Percentiles rank a stretch among this genome's conserved stretches.
phyloP scores from a whole-genome alignment of 2,888 invertebrate genomes.

The Hemicrepidius hirtus region DNA sequence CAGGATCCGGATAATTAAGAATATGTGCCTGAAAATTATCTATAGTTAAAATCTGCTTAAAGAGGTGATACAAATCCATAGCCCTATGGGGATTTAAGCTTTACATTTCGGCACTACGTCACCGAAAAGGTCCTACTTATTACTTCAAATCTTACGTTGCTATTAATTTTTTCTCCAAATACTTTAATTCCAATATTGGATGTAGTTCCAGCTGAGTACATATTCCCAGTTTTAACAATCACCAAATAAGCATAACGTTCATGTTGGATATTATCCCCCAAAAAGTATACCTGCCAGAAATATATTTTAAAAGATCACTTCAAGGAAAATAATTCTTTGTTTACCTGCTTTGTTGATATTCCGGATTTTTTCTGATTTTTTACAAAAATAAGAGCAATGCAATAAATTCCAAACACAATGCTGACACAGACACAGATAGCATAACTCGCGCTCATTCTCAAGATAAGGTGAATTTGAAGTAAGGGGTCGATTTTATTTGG shows the following conservation, averaged over 20 bases:
- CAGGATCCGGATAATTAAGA: slow-evolving; percentile 59
- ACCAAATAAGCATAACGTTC: slow-evolving; percentile 54
- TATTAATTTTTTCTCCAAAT: slow-evolving; percentile 20
- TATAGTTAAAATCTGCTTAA: background rate
- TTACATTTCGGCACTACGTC: too few species aligned
- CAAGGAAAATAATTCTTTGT: background rate
- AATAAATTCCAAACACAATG: slow-evolving; percentile 35
- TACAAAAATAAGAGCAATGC: slow-evolving; percentile 22
- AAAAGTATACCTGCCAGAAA: slow-evolving; percentile 42
- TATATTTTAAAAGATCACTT: background rate
- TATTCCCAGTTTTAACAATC: slow-evolving; percentile 47
- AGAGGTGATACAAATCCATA: too few species aligned
- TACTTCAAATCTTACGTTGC: slow-evolving; percentile 32
- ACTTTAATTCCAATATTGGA: slow-evolving; percentile 47
- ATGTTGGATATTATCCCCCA: slow-evolving; percentile 52
- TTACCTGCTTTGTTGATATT: background rate
- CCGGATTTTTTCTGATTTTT: too few species aligned
- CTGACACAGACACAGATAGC: slow-evolving; percentile 31
- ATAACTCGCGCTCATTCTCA: slow-evolving; percentile 26
- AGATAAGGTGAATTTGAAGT: slow-evolving; percentile 8
- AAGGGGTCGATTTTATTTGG: slow-evolving; percentile 37
- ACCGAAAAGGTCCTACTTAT: too few species aligned
- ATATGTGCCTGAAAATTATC: slow-evolving; percentile 54
- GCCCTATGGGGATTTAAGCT: too few species aligned
- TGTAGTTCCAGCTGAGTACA: slow-evolving; percentile 43